phyloP scores from a whole-genome alignment of 2,113 vertebrate species.

The Spea bombifrons region DNA sequence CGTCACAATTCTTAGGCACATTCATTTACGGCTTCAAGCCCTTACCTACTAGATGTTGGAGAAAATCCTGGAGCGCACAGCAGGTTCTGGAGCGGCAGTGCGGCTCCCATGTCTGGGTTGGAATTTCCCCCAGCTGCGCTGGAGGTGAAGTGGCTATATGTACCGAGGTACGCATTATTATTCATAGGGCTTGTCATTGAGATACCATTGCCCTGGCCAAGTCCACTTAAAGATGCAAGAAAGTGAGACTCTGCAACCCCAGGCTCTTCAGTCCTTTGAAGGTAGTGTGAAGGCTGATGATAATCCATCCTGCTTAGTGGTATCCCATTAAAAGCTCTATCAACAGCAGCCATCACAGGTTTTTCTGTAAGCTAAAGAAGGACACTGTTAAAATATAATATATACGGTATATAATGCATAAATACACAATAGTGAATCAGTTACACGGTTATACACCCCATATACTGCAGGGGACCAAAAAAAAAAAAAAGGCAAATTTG shows the following conservation, averaged over 20 bases:
- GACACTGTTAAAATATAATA: background rate
- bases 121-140: background rate
- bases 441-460: too few relatives aligned
- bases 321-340: background rate
- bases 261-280: background rate
- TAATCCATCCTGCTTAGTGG: conserved; percentile 31
- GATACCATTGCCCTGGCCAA: background rate
- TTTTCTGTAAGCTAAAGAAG: background rate
- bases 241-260: background rate
- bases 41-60: conserved; percentile 14
- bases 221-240: background rate
- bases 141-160: background rate
- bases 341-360: conserved; percentile 31
- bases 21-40: background rate
- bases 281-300: conserved; percentile 7
- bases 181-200: background rate
- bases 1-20: too few relatives aligned
- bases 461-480: too few relatives aligned
- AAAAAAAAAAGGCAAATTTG: too few relatives aligned
- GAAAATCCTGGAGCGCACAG: background rate
- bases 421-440: too few relatives aligned
- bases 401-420: too few relatives aligned
- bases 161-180: background rate
- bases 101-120: background rate
- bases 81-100: background rate